Base-by-base conservation (phyloP, 2,113 vertebrate species). In the Recurvirostra avosetta region DNA sequence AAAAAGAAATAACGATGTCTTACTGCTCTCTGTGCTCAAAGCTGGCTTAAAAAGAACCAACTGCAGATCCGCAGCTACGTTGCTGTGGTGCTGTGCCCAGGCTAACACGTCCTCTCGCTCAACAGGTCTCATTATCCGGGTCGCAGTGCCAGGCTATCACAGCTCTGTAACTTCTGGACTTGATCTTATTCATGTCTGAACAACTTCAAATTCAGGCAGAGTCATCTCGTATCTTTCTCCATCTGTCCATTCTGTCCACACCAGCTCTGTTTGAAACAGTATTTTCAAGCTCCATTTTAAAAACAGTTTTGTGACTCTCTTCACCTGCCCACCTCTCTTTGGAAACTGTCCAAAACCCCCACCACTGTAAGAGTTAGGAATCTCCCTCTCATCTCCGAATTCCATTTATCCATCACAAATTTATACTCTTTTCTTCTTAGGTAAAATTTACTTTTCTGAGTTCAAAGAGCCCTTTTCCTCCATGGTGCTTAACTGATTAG, bases 281-380 rank as follows among this genome's bases (percentile, higher is more conserved):
- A 26, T 62, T 85, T 72, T 74, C 55, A 88, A 58, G 68, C 2
- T 84, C 23, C 29, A n/a, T 59, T n/a, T 86, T 62, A 86, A 65
- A 87, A 71, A 6, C 38, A 32, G 6, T 2, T 65, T 59, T 93
- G 58, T 76, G 5, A 32, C 23, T 82, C 11, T 79, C 14, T 58
- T 58, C 5, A 5, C 71, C 45, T 70, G 50, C 11, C 29, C 0
- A 0, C 7, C 25, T 47, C 30, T 56, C 30, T 73, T 58, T 6
- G 8, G 55, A 74, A 94, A 84, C 29, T 38, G 17, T 21, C 21
- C 18, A 30, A 83, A 88, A 86, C 40, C 2, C 1, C 13, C 29
- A 68, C 5, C 11, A 11, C 22, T 56, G 10, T 26, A 72, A 73
- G 3, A 4, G 27, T 26, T 49, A 70, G 56, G 22, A 86, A 88